Evolutionary conservation across 2,113 vertebrate species (phyloP).

Genomic region (Macroglossus sobrinus): DNA sequence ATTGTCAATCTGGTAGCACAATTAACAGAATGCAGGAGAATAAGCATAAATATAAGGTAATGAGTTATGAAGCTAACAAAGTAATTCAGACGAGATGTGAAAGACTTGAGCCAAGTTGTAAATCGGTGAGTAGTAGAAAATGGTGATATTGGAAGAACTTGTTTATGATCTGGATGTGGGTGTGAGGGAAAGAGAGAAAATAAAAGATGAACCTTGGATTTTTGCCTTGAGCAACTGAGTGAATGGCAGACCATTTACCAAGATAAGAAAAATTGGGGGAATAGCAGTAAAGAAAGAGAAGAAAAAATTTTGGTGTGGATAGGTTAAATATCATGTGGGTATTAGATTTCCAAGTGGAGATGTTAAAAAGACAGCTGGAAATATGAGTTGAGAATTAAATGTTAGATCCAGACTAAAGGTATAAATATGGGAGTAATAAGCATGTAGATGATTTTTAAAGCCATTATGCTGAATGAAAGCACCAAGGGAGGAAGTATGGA

Average conservation of each 20-base stretch:
- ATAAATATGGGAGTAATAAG: background rate
- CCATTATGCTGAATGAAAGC: background rate
- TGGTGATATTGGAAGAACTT: background rate
- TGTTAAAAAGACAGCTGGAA: background rate
- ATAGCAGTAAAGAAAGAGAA: background rate
- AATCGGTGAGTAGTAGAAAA: background rate
- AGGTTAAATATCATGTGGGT: background rate
- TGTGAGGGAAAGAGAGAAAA: background rate
- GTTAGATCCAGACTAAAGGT: background rate
- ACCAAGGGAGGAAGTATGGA: background rate
- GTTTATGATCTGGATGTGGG: background rate
- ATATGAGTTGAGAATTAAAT: background rate
- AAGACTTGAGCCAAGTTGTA: background rate
- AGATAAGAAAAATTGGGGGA: background rate
- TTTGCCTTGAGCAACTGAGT: background rate
- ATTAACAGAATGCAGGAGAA: background rate
- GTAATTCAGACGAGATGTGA: background rate
- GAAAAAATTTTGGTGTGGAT: background rate
- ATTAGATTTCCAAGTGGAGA: background rate
- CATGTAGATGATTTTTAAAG: background rate
- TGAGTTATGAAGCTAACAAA: background rate
- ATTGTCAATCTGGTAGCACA: background rate
- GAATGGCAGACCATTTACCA: background rate
- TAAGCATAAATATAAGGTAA: background rate
- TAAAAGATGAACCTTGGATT: background rate